Evolutionary conservation across 1,140 invertebrate species (phyloP).

Genomic region (Thalassaphorura encarpata): DNA sequence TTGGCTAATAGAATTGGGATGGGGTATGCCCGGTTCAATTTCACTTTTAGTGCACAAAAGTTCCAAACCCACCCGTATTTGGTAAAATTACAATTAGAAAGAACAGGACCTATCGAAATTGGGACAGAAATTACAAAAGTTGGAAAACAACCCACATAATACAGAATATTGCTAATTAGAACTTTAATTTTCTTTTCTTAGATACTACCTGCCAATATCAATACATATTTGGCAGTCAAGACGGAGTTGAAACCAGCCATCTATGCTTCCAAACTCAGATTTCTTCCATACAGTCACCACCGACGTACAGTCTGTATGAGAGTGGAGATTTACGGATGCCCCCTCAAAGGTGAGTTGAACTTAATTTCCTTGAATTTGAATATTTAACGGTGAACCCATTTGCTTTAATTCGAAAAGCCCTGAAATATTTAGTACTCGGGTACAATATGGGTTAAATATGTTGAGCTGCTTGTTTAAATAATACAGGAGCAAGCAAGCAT

Average conservation of each 20-base stretch:
- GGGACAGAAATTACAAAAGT: too few relatives aligned
- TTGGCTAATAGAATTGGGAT: too few relatives aligned
- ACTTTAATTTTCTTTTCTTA: constrained; percentile 31
- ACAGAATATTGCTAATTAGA: too few relatives aligned
- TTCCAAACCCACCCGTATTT: too few relatives aligned
- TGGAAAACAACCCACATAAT: too few relatives aligned
- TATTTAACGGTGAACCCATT: not conserved
- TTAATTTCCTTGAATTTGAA: not conserved
- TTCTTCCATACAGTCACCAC: constrained; percentile 62
- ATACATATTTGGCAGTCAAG: constrained; percentile 41
- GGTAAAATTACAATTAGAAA: too few relatives aligned
- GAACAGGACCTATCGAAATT: too few relatives aligned
- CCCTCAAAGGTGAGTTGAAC: constrained; percentile 38
- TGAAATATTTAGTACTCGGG: not conserved
- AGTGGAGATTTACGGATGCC: constrained; percentile 64
- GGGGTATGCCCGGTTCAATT: too few relatives aligned
- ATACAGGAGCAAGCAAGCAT: too few relatives aligned
- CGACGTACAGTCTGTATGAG: constrained; percentile 65
- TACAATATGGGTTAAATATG: not conserved
- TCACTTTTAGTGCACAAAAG: too few relatives aligned
- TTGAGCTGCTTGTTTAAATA: not conserved
- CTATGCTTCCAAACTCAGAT: constrained; percentile 59
- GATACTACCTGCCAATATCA: constrained; percentile 44
- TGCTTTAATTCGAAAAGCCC: not conserved
- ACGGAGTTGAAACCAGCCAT: constrained; percentile 46